Evolutionary conservation across 2,113 vertebrate genomes (phyloP).

Genomic region (Sigmodon hispidus): DNA sequence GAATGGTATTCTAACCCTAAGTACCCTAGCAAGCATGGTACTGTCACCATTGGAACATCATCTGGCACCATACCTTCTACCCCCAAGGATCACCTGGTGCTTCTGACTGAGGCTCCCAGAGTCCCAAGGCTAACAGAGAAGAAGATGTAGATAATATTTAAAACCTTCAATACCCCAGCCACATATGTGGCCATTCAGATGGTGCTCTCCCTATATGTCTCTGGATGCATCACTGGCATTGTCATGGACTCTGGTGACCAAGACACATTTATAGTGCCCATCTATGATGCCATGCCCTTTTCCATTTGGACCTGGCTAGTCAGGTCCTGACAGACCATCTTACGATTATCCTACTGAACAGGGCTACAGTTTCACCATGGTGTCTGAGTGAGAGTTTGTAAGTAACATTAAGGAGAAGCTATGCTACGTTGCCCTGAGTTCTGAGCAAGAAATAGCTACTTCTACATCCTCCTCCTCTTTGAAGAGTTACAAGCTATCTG

Average conservation of each 20-base stretch:
- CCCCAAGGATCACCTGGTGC: not conserved
- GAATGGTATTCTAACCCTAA: not conserved
- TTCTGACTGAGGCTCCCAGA: not conserved
- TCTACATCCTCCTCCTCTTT: not conserved
- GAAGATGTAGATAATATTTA: not conserved
- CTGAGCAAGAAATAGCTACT: not conserved
- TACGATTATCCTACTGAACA: not conserved
- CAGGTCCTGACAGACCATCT: not conserved
- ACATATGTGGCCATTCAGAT: not conserved
- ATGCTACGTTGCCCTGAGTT: not conserved
- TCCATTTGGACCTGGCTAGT: not conserved
- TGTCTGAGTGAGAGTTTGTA: not conserved
- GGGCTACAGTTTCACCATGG: not conserved
- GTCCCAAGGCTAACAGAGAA: not conserved
- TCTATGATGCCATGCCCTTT: not conserved
- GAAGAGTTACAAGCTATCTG: not conserved
- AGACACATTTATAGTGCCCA: not conserved
- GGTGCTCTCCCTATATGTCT: not conserved
- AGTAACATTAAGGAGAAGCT: not conserved
- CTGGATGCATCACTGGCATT: not conserved
- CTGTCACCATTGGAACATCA: not conserved
- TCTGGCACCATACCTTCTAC: not conserved
- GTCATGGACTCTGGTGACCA: not conserved
- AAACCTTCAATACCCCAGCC: not conserved
- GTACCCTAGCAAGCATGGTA: not conserved